Evolutionary conservation across 2,113 vertebrate species (phyloP).

Genomic region (Chloropsis hardwickii): DNA sequence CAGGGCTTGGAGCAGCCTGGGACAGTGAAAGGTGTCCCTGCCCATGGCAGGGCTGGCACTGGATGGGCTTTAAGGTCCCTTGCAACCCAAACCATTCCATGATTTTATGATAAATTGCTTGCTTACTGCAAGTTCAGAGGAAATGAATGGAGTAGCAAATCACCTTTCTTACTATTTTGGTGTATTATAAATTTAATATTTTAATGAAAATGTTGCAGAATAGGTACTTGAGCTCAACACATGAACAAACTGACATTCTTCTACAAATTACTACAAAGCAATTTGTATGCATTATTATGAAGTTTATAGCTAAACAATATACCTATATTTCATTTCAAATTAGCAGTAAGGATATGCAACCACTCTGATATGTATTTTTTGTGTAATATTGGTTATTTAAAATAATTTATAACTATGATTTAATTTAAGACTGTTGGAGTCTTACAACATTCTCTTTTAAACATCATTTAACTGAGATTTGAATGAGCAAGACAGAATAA

Average conservation of each 20-base stretch:
- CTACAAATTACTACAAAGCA: not conserved
- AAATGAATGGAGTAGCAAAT: not conserved
- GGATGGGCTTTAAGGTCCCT: not conserved
- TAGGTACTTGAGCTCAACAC: not conserved
- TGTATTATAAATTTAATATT: not conserved
- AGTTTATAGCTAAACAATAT: not conserved
- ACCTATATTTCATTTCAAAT: not conserved
- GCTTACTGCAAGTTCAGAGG: not conserved
- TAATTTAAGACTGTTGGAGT: not conserved
- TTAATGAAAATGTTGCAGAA: not conserved
- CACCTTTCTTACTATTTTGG: not conserved
- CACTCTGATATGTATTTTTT: not conserved
- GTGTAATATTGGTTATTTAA: not conserved
- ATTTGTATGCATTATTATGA: not conserved
- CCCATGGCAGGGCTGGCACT: not conserved
- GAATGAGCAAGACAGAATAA: slow-evolving; percentile 55
- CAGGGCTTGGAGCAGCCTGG: fast-evolving
- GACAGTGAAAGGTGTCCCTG: not conserved
- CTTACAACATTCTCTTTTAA: not conserved
- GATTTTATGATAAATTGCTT: not conserved
- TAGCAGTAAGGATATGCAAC: not conserved
- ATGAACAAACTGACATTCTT: not conserved
- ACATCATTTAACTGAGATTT: slow-evolving; percentile 27
- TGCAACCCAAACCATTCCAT: not conserved
- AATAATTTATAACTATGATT: not conserved